Evolutionary conservation across 2,113 vertebrate genomes (phyloP), one percentile per base, ranked within the genome.

Genomic region (Neogale vison): DNA sequence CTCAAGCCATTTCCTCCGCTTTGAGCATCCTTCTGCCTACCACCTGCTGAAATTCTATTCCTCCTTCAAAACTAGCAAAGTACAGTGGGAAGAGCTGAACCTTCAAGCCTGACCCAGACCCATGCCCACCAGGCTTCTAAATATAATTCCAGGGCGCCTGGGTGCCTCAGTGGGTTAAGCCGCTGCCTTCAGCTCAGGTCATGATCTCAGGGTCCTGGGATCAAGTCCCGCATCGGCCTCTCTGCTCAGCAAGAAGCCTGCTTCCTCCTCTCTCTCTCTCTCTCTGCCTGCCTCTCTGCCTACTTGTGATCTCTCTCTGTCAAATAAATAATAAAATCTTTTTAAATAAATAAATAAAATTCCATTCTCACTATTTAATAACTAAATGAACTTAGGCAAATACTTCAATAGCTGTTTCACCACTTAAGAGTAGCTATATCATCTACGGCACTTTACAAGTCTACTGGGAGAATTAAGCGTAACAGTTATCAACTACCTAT

Each of bases 11-110:
- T 71, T 57, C 55, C 36, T 92, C 55, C 63, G 47, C 80, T 94
- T 8, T 90, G 45, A 95, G 61, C 21, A 42, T 4, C 15, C 31
- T 77, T 67, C 87, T 90, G 52, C 34, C 36, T 71, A 76, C 42
- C 42, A 84, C 55, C 76, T 92, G 57, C 13, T 95, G 26, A 90
- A 90, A 88, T 57, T 91, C 34, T 88, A 84, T 39, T 88, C 14
- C 71, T 96, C 47, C 77, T 94, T 83, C 86, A 93, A 88, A 95
- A 72, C 42, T 59, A 81, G 57, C 11, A 77, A 89, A 92, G 39
- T 21, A 63, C 2, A 85, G 17, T 29, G 61, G 36, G 59, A 91
- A 93, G 24, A 92, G 42, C 6, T 15, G n/a, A 82, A 39, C 31
- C 52, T 42, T 67, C 15, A 84, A 91, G 17, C 34, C 39, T 79